Evolutionary conservation across 1,140 invertebrate genomes (phyloP), one percentile per base, ranked within the genome.

Genomic region (Vanessa tameamea): DNA sequence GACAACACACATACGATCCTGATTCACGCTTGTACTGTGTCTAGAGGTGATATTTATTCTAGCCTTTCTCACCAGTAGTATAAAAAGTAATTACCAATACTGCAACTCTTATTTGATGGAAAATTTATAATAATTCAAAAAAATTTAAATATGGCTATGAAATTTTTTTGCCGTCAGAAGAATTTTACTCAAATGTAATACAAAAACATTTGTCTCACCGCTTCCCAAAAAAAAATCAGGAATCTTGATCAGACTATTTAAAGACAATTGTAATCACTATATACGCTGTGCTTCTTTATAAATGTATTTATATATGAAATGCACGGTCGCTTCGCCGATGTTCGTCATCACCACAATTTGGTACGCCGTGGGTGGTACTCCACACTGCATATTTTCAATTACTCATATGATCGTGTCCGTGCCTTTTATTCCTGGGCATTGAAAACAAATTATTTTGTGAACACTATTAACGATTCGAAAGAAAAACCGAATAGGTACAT

Each of bases 311-410:
- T 43, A 43, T 43, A 43, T 43, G 7, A 43, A 43, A 11, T 11
- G 37, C 57, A 37, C 57, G 57, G 8, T 61, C 12, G 14, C 11
- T 6, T n/a, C 31, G 12, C 3, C 23, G 26, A 47, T 66, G 82
- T 82, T 85, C 76, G 78, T 84, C 84, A 86, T 82, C 75, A 77
- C 63, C 79, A 73, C 86, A 84, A 85, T 85, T 88, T 73, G 57
- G 86, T 78, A 72, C 79, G 47, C 73, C 70, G 86, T 87, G 82
- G 81, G 86, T 86, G 83, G 84, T 72, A 65, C 14, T 68, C 37
- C 7, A 68, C 64, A 15, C 23, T 43, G 51, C 50, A 65, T 50
- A 15, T 66, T 68, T 20, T 69, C 67, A 69, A 69, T 31, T 69
- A 37, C 67, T 48, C 16, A 57, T 16, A 16, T 69, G 67, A 57